Evolutionary conservation across 2,113 vertebrate genomes (phyloP).

Genomic region (Nettapus auritus): DNA sequence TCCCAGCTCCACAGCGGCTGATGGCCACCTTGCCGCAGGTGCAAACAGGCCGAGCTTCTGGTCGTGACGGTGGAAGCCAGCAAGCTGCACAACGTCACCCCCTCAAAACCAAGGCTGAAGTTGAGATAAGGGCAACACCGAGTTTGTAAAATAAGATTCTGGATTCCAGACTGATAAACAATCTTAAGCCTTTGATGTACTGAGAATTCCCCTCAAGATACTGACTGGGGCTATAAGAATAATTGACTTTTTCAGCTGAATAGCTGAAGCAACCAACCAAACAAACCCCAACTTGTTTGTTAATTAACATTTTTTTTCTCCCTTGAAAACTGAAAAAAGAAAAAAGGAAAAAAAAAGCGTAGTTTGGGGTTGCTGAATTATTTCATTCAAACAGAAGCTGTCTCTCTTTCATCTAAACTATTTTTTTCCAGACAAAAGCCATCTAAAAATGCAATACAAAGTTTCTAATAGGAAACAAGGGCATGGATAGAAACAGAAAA

Average conservation of each 20-base stretch:
- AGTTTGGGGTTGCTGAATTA: not conserved
- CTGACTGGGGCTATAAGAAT: constrained; percentile 57
- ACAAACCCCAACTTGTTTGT: constrained; percentile 60
- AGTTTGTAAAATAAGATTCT: constrained; percentile 41
- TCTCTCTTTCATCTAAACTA: not conserved
- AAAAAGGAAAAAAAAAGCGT: not conserved
- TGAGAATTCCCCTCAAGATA: constrained; percentile 68
- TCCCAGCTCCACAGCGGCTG: fast-evolving
- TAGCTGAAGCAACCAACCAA: constrained; percentile 54
- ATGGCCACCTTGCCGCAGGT: fast-evolving
- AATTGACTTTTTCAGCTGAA: constrained; percentile 69
- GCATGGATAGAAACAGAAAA: not conserved
- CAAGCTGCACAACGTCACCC: not conserved
- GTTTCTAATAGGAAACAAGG: not conserved
- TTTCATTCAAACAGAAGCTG: not conserved
- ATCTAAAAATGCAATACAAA: not conserved
- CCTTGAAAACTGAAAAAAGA: not conserved
- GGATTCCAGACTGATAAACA: constrained; percentile 59
- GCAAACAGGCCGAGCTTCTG: not conserved
- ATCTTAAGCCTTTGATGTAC: constrained; percentile 50
- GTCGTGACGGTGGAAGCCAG: not conserved
- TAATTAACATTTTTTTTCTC: constrained; percentile 20
- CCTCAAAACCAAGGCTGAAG: constrained; percentile 4
- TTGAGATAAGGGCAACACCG: constrained; percentile 34
- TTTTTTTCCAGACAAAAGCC: not conserved